Percentiles rank a stretch among this genome's conserved stretches.
phyloP scores from a whole-genome alignment of 2,113 vertebrate species.

The Anoura caudifer region DNA sequence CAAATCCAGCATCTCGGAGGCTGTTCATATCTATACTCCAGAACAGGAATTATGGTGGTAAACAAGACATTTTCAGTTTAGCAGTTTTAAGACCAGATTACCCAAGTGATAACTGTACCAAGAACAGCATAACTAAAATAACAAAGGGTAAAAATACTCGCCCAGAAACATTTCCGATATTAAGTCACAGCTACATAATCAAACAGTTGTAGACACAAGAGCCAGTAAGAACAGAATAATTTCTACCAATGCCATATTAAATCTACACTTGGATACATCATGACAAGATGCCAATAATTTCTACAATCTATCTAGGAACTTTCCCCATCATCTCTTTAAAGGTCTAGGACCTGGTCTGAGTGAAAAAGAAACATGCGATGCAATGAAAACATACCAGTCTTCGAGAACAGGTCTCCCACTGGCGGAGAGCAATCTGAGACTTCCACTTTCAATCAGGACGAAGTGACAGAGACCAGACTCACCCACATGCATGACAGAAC shows the following conservation, averaged over 20 bases:
- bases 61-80: not conserved
- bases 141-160: not conserved
- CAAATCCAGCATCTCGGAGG: not conserved
- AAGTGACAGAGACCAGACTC: not conserved
- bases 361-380: not conserved
- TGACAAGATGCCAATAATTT: constrained; percentile 3
- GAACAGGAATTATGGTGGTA: not conserved
- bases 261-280: not conserved
- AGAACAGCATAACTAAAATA: not conserved
- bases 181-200: not conserved
- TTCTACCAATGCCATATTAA: not conserved
- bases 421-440: not conserved
- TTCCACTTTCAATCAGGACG: not conserved
- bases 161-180: not conserved
- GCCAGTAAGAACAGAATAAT: not conserved
- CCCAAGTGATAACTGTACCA: not conserved
- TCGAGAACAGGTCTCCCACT: not conserved
- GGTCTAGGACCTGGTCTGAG: not conserved
- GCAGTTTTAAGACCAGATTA: not conserved
- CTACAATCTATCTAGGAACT: not conserved
- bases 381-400: not conserved
- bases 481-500: not conserved
- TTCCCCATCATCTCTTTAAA: not conserved
- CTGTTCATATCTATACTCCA: not conserved
- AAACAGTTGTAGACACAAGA: not conserved